Evolutionary conservation across 35 echinoderm and acorn worm genomes (phyloP).

Genomic region (Diadema setosum): DNA sequence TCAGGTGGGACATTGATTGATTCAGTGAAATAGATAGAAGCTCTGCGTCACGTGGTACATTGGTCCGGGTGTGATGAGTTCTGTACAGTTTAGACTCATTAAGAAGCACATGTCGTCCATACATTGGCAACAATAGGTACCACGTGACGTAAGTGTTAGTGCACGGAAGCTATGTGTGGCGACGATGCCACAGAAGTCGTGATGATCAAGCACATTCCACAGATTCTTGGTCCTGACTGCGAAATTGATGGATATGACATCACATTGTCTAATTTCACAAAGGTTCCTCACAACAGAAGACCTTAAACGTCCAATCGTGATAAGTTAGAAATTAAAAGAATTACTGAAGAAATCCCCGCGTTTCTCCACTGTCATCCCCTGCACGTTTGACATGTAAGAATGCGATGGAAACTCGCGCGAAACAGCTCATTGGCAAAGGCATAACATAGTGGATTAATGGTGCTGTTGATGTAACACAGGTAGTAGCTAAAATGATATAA

Average conservation of each 20-base stretch:
- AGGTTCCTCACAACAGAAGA: neutral
- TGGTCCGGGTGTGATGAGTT: neutral
- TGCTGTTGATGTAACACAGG: constrained; percentile 97
- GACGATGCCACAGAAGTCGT: neutral
- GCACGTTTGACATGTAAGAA: constrained; percentile 86
- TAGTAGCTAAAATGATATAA: constrained; percentile 97
- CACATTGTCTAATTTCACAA: neutral
- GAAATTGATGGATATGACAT: neutral
- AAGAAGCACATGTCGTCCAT: neutral
- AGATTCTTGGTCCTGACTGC: neutral
- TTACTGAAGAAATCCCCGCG: neutral
- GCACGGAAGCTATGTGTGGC: neutral
- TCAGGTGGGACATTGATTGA: neutral
- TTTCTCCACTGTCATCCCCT: neutral
- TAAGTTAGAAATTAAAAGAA: no score
- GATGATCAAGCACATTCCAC: neutral
- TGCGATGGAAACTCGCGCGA: constrained; percentile 88
- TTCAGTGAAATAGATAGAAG: neutral
- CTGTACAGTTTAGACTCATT: constrained; percentile 11
- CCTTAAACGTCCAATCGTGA: neutral
- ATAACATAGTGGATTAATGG: constrained; percentile 94
- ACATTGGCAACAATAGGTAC: neutral
- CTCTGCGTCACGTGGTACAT: neutral
- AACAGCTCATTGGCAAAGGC: constrained; percentile 99
- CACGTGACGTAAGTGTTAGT: constrained; percentile 2